Percentiles rank a stretch among this genome's conserved stretches.
Conservation (phyloP, 2,888 invertebrate genomes). For the Pristionchus arcanus region DNA sequence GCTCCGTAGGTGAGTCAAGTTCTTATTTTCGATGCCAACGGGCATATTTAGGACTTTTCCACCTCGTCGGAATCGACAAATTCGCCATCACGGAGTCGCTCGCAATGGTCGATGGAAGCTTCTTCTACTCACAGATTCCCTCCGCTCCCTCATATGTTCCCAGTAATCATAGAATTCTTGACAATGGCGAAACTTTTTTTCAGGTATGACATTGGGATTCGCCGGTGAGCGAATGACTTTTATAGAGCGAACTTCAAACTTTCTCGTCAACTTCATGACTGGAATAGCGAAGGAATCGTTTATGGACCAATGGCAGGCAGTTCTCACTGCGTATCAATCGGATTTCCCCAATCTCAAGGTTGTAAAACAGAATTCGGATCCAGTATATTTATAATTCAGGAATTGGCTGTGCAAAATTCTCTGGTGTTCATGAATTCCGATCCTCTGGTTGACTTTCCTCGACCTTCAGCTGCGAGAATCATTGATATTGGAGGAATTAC, state of each 20-base stretch:
- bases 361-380: background rate
- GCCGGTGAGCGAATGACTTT: conserved; percentile 48
- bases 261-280: conserved; percentile 27
- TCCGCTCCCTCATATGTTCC: background rate
- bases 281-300: background rate
- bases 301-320: background rate
- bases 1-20: background rate
- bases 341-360: background rate
- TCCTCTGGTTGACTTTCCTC: conserved; percentile 22
- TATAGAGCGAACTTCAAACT: conserved; percentile 44
- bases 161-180: background rate
- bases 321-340: background rate
- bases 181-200: background rate
- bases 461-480: conserved; percentile 9
- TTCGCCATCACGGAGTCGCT: conserved; percentile 1
- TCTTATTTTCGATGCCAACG: background rate
- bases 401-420: background rate
- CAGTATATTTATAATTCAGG: background rate
- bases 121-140: background rate
- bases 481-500: conserved; percentile 36
- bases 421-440: conserved; percentile 32
- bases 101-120: conserved; percentile 9
- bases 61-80: conserved; percentile 5
- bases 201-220: background rate
- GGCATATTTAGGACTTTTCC: background rate